Percentiles rank a stretch among this genome's conserved stretches.
phyloP scores from a whole-genome alignment of 2,888 invertebrate species.

The Eristalis pertinax region DNA sequence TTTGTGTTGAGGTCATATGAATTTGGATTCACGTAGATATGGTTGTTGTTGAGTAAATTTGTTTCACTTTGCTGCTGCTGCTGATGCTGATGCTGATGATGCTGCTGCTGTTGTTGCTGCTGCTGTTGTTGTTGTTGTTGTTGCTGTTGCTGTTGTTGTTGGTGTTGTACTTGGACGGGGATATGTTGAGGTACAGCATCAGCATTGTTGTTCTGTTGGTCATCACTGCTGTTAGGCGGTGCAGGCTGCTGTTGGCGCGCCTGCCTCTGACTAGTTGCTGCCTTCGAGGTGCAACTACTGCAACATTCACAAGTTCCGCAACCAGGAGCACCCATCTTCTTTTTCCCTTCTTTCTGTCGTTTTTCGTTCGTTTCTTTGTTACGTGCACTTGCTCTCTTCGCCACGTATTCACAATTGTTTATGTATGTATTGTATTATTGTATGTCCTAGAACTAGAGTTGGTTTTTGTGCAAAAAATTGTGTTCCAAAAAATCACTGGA shows the following conservation, averaged over 20 bases:
- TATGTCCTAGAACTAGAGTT: neutral
- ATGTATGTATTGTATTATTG: neutral
- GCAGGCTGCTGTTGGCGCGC: conserved; percentile 69
- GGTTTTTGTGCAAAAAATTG: conserved; percentile 19
- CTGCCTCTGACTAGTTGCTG: conserved; percentile 68
- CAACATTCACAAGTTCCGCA: conserved; percentile 76
- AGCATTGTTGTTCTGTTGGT: conserved; percentile 65
- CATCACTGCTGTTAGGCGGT: conserved; percentile 37
- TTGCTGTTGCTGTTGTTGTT: conserved; percentile 59
- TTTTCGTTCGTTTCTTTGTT: too few relatives aligned
- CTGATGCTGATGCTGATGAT: conserved; percentile 42
- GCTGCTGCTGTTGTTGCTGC: conserved; percentile 63
- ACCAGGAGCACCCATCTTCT: conserved; percentile 75
- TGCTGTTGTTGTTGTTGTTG: conserved; percentile 67
- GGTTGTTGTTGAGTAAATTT: conserved; percentile 77
- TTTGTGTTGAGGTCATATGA: conserved; percentile 79
- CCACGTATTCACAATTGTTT: neutral
- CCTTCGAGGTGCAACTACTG: conserved; percentile 74
- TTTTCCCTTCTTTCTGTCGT: neutral
- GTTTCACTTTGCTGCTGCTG: conserved; percentile 73
- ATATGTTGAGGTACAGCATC: conserved; percentile 67
- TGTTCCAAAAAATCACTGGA: conserved; percentile 64
- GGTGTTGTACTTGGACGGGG: conserved; percentile 59
- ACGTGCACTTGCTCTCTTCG: neutral
- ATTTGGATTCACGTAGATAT: conserved; percentile 80